These are phyloP conservation scores for Chrysodeixis includens DNA, from an alignment of 2,888 invertebrate genomes.

Conservation along the genomic window DNA sequence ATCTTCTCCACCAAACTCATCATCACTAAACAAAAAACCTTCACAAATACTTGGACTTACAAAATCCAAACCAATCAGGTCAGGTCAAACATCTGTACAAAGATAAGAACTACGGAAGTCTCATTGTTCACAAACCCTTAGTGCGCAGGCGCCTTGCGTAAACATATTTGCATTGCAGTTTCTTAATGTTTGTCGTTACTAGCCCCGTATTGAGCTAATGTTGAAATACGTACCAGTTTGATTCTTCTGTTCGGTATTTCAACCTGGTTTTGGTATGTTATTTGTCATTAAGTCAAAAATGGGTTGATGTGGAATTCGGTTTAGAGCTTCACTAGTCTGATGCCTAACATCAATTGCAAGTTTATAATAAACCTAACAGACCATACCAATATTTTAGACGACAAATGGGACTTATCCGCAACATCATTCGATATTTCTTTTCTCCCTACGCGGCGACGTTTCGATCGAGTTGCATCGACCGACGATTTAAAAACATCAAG, in stretches of 20 bases:
- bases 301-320: background rate
- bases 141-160: conserved; percentile 7
- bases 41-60: background rate
- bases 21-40: background rate
- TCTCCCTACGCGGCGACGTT: no score
- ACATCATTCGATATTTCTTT: no score
- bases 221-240: conserved; percentile 1
- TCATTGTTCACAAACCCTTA: conserved; percentile 3
- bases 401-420: no score
- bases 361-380: no score
- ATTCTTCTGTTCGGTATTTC: background rate
- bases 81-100: background rate
- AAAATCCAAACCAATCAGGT: background rate
- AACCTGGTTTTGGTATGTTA: background rate
- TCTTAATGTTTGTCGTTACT: conserved; percentile 1
- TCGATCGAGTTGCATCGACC: no score
- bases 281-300: background rate
- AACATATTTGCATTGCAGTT: conserved; percentile 7
- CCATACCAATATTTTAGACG: no score
- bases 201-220: background rate
- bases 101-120: conserved; percentile 6
- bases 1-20: background rate
- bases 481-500: no score
- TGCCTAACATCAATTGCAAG: no score
- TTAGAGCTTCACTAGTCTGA: no score